These are phyloP conservation scores for Pachypeltis micranthus DNA, from an alignment of 1,140 invertebrate genomes.

Conservation along the genomic window DNA sequence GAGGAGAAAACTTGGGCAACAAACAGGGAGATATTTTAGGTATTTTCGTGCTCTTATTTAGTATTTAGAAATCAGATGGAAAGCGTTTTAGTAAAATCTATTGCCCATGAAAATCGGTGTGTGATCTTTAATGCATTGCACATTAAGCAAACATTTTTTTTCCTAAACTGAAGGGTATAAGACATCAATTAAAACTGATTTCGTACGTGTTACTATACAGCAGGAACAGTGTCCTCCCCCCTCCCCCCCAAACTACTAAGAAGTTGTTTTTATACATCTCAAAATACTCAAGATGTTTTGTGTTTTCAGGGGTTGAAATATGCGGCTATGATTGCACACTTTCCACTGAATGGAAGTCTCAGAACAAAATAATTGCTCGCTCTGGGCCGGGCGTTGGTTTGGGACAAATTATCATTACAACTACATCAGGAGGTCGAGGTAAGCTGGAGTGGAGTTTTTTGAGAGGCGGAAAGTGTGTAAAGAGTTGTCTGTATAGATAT, in stretches of 20 bases:
- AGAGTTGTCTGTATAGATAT: no score
- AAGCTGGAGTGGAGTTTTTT: no score
- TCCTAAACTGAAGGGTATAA: no score
- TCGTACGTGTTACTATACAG: no score
- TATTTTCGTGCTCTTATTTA: no score
- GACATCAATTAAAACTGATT: no score
- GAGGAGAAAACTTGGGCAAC: constrained; percentile 88
- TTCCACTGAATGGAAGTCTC: constrained; percentile 94
- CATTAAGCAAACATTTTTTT: no score
- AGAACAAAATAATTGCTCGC: constrained; percentile 92
- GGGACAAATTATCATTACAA: constrained; percentile 92
- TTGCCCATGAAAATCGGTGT: no score
- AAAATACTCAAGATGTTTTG: constrained; percentile 7
- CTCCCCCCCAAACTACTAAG: background rate
- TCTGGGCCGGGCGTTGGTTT: constrained; percentile 86
- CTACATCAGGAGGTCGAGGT: constrained; percentile 77
- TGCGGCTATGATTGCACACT: constrained; percentile 90
- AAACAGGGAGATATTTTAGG: constrained; percentile 76
- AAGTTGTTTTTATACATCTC: background rate
- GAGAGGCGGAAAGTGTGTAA: no score
- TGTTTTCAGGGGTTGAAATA: constrained; percentile 69
- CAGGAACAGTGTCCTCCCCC: background rate
- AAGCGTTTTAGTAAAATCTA: no score
- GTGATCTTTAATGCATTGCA: no score
- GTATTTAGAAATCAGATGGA: no score